Base-by-base conservation (phyloP, 2,888 invertebrate genomes). In the Yponomeuta malinellus region DNA sequence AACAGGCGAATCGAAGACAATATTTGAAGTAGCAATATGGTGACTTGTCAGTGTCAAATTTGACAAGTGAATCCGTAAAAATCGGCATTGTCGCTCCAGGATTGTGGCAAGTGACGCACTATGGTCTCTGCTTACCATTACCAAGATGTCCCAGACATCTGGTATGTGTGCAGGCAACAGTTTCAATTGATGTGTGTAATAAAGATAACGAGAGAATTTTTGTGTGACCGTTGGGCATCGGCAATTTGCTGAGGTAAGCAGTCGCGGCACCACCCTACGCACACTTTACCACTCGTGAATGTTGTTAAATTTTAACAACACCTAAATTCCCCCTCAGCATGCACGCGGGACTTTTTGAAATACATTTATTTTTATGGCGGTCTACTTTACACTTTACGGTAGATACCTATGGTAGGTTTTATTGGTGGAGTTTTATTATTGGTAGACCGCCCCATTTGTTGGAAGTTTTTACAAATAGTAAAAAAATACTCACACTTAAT, bases 231-330 rank as follows among this genome's bases (percentile, higher is more conserved):
- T 3, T 12, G 15, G 52, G 5, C 52, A 1, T 15, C 15, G 52
- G 52, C 52, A 15, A 1, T 15, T 59, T 15, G 12, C 15, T 59
- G 52, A 15, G 5, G 52, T 12, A 12, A 59, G 52, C 52, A 15
- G 52, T 9, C 10, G 4, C 52, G 52, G 52, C 52, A 33, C 3
- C 37, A n/a, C 12, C 23, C 43, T 12, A 23, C 68, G 37, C 68
- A 43, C 48, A 48, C 23, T 66, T 37, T 37, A 23, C 48, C 43
- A 12, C 68, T 23, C 68, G 23, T 43, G 75, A 74, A 78, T 73
- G 77, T 77, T 79, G 81, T 85, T 84, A 83, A 85, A 83, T 80
- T 85, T 84, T 83, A 81, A 85, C 83, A 83, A 81, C 83, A 79
- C 78, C 76, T 77, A 76, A 77, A 80, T 78, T 77, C 76, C 73